phyloP scores from a whole-genome alignment of 1,140 invertebrate species.

The Hetaerina americana region DNA sequence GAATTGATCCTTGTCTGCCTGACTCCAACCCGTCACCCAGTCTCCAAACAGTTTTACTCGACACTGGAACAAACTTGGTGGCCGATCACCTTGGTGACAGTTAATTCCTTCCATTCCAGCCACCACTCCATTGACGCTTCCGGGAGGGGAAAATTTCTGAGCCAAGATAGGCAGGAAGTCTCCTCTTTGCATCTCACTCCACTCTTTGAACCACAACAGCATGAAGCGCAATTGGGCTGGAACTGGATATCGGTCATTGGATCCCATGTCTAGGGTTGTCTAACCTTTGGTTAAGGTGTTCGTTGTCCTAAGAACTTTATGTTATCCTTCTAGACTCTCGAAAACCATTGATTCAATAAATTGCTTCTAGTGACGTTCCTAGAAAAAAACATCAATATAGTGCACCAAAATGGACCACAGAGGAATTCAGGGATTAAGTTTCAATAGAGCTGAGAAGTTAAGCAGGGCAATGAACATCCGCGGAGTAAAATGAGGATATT shows the following conservation, averaged over 20 bases:
- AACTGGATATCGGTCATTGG: background rate
- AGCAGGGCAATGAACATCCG: too few relatives aligned
- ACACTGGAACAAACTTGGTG: slow-evolving; percentile 77
- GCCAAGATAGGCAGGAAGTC: slow-evolving; percentile 69
- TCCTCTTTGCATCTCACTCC: slow-evolving; percentile 70
- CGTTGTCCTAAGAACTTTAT: too few relatives aligned
- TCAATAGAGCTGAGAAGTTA: too few relatives aligned
- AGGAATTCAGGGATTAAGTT: too few relatives aligned
- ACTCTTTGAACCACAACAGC: slow-evolving; percentile 76
- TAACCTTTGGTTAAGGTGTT: too few relatives aligned
- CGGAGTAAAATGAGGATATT: too few relatives aligned
- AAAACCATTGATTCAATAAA: too few relatives aligned
- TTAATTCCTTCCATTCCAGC: slow-evolving; percentile 38
- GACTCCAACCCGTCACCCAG: slow-evolving; percentile 71
- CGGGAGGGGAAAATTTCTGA: slow-evolving; percentile 41
- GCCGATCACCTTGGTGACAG: slow-evolving; percentile 34
- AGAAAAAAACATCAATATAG: too few relatives aligned
- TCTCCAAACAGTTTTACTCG: slow-evolving; percentile 75
- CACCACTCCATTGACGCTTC: slow-evolving; percentile 55
- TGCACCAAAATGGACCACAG: too few relatives aligned
- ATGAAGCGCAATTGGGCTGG: slow-evolving; percentile 54
- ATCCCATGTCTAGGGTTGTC: too few relatives aligned
- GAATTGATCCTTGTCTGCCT: slow-evolving; percentile 56
- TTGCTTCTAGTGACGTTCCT: too few relatives aligned
- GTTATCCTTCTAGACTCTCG: too few relatives aligned